Evolutionary conservation across 2,797 vertebrate species (phyloP), one percentile per base, ranked within the genome.

Genomic region (Mionectes olivaceus): DNA sequence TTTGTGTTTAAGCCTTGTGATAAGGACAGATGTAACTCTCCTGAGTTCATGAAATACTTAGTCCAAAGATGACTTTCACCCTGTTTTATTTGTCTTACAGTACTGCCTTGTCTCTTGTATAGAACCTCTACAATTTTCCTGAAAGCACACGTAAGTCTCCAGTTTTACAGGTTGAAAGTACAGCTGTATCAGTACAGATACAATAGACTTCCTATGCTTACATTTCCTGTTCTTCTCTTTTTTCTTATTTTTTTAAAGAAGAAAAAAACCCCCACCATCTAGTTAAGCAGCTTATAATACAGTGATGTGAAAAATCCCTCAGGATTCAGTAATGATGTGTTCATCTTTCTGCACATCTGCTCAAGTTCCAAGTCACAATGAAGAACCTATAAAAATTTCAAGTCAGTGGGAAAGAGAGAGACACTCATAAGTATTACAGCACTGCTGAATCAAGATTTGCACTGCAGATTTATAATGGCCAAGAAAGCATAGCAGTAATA

Each of bases 281-380:
- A 79, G 61, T 91, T 90, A 96, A 96, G 84, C 33, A 95, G n/a
- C 39, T 90, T 84, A 82, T 57, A 83, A 83, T 44, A 56, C 83
- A 95, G 37, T 69, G 75, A 91, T 78, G 67, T 78, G 77, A 89
- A 77, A 93, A 77, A 87, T 91, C 60, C 13, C 61, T 90, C n/a
- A 53, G 53, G 93, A 93, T 83, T 87, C 52, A 87, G 32, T 61
- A 90, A 85, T 56, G 60, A 86, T 35, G 21, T 63, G 60, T 91
- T 90, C 30, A 7, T 95, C 33, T 87, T 85, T 35, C 63, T 87
- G 86, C 47, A 92, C 60, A 81, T 93, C 81, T 97, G 89, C 73
- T 97, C 76, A 87, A 57, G 57, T 79, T 94, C 21, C 75, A 81
- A 84, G 35, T 73, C 91, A 93, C 10, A 0, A 57, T 52, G 30